Evolutionary conservation across 2,797 vertebrate genomes (phyloP).

Genomic region (Anguilla pacifica): DNA sequence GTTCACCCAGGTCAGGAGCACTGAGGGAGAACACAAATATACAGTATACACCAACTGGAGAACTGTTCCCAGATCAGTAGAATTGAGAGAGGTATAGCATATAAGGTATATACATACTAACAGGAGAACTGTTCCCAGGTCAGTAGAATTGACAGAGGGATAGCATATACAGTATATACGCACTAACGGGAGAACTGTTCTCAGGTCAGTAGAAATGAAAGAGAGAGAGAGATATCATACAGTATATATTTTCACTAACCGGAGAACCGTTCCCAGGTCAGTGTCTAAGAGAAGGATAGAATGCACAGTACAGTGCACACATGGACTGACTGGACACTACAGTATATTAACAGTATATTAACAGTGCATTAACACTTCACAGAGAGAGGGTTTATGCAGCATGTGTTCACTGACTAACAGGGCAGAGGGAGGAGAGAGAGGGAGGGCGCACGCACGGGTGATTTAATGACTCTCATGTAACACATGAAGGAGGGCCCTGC

Average conservation of each 20-base stretch:
- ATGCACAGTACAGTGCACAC: background rate
- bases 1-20: conserved; percentile 92
- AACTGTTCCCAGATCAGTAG: background rate
- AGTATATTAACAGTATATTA: background rate
- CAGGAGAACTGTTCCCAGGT: background rate
- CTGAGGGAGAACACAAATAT: conserved; percentile 46
- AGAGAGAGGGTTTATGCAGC: background rate
- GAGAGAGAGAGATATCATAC: conserved; percentile 18
- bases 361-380: background rate
- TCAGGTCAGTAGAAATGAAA: background rate
- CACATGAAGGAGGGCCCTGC: background rate
- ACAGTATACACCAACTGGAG: conserved; percentile 9
- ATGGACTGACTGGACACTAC: background rate
- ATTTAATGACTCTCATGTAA: background rate
- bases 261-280: background rate
- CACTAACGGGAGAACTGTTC: background rate
- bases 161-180: background rate
- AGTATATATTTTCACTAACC: background rate
- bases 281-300: background rate
- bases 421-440: background rate
- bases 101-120: background rate
- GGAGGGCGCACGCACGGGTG: background rate
- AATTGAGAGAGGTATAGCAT: background rate
- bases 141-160: background rate
- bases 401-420: background rate